Percentiles rank a stretch among this genome's conserved stretches.
Conservation (phyloP, 2,888 invertebrate genomes). For the Antitype chi region DNA sequence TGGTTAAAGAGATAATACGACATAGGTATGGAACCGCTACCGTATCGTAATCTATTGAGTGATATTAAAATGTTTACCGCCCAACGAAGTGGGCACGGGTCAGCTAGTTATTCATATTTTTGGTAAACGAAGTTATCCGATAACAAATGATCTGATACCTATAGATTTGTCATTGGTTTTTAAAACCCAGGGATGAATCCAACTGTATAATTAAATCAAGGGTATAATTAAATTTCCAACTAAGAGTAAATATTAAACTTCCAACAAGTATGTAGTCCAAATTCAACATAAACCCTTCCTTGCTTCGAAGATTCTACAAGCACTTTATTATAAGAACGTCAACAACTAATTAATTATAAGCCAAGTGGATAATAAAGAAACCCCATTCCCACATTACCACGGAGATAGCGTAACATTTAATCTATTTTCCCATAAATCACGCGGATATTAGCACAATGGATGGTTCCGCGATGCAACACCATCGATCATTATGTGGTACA, state of each 20-base stretch:
- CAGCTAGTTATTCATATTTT: too few relatives aligned
- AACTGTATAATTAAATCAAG: too few relatives aligned
- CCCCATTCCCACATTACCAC: slow-evolving; percentile 49
- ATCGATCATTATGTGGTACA: slow-evolving; percentile 53
- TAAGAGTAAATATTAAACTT: too few relatives aligned
- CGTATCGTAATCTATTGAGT: too few relatives aligned
- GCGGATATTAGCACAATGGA: slow-evolving; percentile 60
- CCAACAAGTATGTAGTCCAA: background rate
- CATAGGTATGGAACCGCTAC: too few relatives aligned
- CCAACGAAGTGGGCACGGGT: too few relatives aligned
- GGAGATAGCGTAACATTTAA: slow-evolving; percentile 55
- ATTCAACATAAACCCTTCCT: background rate
- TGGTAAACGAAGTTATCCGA: background rate
- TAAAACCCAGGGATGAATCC: background rate
- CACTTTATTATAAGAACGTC: slow-evolving; percentile 25
- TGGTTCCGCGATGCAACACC: slow-evolving; percentile 56
- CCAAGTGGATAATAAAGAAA: slow-evolving; percentile 18
- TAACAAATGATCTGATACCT: background rate
- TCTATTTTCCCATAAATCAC: slow-evolving; percentile 66
- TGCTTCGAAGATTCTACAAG: background rate
- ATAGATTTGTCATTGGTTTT: background rate
- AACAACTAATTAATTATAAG: slow-evolving; percentile 31
- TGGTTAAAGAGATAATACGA: too few relatives aligned
- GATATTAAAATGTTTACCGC: too few relatives aligned
- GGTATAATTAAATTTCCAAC: too few relatives aligned